phyloP scores from a whole-genome alignment of 2,888 invertebrate species.

The Callosobruchus maculatus region DNA sequence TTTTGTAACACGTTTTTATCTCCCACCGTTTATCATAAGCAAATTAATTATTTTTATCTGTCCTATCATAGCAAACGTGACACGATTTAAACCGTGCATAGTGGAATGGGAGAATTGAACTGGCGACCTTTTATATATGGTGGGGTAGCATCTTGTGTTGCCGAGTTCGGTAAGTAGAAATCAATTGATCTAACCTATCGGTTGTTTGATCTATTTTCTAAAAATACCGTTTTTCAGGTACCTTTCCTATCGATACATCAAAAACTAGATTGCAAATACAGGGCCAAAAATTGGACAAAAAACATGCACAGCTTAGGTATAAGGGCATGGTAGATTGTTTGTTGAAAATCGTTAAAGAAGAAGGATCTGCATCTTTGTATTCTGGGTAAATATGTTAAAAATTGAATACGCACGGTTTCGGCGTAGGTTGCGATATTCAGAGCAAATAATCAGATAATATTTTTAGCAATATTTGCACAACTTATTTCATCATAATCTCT shows the following conservation, averaged over 20 bases:
- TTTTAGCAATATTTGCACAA: background rate
- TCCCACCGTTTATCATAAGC: background rate
- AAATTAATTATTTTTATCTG: background rate
- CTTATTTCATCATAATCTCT: background rate
- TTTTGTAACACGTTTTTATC: background rate
- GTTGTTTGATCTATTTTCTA: background rate
- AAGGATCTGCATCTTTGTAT: conserved; percentile 82
- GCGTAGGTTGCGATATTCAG: background rate
- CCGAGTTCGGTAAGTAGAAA: conserved; percentile 78
- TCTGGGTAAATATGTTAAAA: conserved; percentile 73
- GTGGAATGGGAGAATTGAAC: conserved; percentile 73
- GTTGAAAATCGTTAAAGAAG: conserved; percentile 78
- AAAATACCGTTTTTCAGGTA: conserved; percentile 57
- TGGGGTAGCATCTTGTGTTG: conserved; percentile 87
- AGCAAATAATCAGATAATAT: background rate
- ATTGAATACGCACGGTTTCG: no score
- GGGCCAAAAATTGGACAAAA: conserved; percentile 79
- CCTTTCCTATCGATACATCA: conserved; percentile 94
- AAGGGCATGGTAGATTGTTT: conserved; percentile 91
- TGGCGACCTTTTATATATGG: conserved; percentile 95
- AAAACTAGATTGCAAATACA: conserved; percentile 93
- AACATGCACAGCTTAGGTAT: conserved; percentile 73
- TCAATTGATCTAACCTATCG: conserved; percentile 4
- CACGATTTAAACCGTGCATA: background rate
- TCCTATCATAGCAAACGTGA: background rate